Evolutionary conservation across 2,113 vertebrate genomes (phyloP).

Genomic region (Phyllopteryx taeniolatus): DNA sequence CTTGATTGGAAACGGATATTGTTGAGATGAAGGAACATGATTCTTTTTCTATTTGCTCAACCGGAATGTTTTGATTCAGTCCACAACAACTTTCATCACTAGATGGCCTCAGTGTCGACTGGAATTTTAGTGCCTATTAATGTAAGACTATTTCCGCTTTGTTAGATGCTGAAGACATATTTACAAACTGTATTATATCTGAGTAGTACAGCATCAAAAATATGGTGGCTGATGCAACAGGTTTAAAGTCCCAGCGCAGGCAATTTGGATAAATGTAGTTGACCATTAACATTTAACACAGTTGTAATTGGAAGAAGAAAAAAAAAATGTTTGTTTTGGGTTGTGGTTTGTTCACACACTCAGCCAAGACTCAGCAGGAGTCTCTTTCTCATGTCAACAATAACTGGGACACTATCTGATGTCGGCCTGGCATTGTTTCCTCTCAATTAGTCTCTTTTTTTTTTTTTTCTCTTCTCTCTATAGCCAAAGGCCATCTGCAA

Average conservation of each 20-base stretch:
- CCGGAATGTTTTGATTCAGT: conserved; percentile 14
- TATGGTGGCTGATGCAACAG: not conserved
- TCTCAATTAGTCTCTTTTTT: conserved; percentile 19
- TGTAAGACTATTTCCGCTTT: not conserved
- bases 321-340: not conserved
- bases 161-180: too few species aligned
- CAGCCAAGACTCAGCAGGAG: conserved; percentile 18
- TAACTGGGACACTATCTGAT: conserved; percentile 25
- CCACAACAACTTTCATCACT: conserved; percentile 15
- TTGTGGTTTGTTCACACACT: not conserved
- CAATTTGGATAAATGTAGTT: not conserved
- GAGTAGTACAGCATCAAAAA: not conserved
- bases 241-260: not conserved
- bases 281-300: not conserved
- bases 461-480: conserved; percentile 37
- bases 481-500: conserved; percentile 32
- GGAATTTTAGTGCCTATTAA: too few species aligned
- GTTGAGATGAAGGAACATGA: conserved; percentile 29
- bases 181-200: not conserved
- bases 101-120: conserved; percentile 24
- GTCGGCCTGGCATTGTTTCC: conserved; percentile 26
- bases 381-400: conserved; percentile 9
- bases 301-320: not conserved
- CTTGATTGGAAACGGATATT: conserved; percentile 36
- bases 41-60: conserved; percentile 52